Evolutionary conservation across 2,888 invertebrate genomes (phyloP).

Genomic region (Unio delphinus): DNA sequence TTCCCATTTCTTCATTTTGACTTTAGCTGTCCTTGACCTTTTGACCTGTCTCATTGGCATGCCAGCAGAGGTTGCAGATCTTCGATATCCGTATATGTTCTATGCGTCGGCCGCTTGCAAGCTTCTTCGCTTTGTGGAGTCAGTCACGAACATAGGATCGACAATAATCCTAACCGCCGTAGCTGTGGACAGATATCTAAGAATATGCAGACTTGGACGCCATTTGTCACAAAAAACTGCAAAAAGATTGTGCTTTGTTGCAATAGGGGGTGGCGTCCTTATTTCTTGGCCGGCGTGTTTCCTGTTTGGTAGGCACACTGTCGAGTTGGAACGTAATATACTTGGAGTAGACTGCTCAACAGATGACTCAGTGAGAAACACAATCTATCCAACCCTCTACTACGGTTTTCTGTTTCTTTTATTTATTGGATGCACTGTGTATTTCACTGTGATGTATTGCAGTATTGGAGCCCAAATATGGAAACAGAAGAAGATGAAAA

Average conservation of each 20-base stretch:
- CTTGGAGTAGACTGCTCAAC: slow-evolving; percentile 61
- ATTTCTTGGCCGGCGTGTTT: slow-evolving; percentile 59
- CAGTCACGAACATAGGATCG: slow-evolving; percentile 61
- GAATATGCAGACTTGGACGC: slow-evolving; percentile 59
- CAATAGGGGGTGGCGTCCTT: slow-evolving; percentile 50
- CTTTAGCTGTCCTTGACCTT: slow-evolving; percentile 59
- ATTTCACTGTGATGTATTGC: slow-evolving; percentile 58
- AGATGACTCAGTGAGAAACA: slow-evolving; percentile 53
- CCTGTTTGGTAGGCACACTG: slow-evolving; percentile 54
- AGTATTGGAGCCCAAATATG: slow-evolving; percentile 58
- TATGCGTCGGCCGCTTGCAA: slow-evolving; percentile 59
- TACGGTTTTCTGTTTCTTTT: slow-evolving; percentile 58
- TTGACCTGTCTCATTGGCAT: slow-evolving; percentile 62
- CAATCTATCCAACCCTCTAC: slow-evolving; percentile 58
- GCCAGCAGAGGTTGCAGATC: slow-evolving; percentile 63
- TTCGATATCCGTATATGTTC: slow-evolving; percentile 62
- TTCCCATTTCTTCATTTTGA: slow-evolving; percentile 62
- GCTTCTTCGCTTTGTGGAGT: slow-evolving; percentile 58
- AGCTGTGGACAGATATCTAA: slow-evolving; percentile 59
- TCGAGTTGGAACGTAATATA: slow-evolving; percentile 38
- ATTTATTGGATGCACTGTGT: slow-evolving; percentile 53
- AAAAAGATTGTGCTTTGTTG: slow-evolving; percentile 49
- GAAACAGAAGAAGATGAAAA: slow-evolving; percentile 51
- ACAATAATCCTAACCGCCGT: slow-evolving; percentile 57
- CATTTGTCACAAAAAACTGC: slow-evolving; percentile 52